Evolutionary conservation across 1,140 invertebrate species (phyloP).

Genomic region (Zaprionus taronus): DNA sequence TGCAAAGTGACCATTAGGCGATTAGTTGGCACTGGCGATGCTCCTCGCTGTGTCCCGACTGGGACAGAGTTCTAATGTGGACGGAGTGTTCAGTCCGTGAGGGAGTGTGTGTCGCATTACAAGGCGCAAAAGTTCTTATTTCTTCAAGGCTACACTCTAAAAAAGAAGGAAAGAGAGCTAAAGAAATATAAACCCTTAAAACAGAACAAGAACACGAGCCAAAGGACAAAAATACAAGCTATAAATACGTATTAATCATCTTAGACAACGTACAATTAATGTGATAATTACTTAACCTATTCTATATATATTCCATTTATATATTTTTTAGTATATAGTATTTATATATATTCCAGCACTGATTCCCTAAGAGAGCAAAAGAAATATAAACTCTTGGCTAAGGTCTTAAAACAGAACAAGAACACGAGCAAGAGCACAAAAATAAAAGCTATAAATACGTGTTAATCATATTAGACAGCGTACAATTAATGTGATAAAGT

Average conservation of each 20-base stretch:
- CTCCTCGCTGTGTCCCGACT: conserved; percentile 6
- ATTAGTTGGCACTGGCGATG: conserved; percentile 70
- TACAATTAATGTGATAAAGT: neutral
- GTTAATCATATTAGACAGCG: no score
- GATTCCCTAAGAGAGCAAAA: neutral
- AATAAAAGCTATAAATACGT: no score
- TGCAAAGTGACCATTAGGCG: conserved; percentile 83
- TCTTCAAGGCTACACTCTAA: conserved; percentile 8
- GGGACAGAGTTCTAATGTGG: conserved; percentile 9
- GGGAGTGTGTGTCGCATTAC: conserved; percentile 1
- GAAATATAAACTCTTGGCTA: neutral
- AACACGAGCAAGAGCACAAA: no score
- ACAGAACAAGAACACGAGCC: no score
- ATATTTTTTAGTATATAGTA: no score
- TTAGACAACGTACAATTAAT: no score
- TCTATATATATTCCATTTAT: neutral
- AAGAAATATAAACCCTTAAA: neutral
- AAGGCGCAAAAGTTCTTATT: conserved; percentile 21
- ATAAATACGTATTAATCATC: no score
- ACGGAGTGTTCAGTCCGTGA: neutral
- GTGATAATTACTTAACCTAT: neutral
- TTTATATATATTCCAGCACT: neutral
- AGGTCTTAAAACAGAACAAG: no score
- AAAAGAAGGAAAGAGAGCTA: neutral
- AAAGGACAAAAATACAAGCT: no score